Evolutionary conservation across 2,113 vertebrate species (phyloP).

Genomic region (Psilopsiagon aymara): DNA sequence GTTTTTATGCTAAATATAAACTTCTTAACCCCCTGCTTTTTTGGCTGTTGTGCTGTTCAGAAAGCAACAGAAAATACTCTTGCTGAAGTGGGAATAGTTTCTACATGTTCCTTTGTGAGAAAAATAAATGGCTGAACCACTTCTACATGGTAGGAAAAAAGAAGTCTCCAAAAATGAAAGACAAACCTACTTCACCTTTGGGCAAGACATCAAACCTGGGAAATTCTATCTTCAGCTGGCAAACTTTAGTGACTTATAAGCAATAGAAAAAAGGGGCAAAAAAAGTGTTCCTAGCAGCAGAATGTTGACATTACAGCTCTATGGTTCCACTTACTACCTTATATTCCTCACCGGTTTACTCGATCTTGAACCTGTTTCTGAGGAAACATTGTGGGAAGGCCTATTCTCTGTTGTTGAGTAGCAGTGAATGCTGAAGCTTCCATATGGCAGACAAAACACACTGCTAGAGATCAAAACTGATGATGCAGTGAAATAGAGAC

Average conservation of each 20-base stretch:
- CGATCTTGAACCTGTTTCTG: not conserved
- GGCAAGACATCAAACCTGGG: not conserved
- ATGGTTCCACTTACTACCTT: not conserved
- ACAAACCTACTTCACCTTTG: not conserved
- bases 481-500: not conserved
- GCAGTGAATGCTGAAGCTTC: not conserved
- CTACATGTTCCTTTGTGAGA: not conserved
- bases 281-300: not conserved
- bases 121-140: not conserved
- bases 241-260: not conserved
- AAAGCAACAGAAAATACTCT: not conserved
- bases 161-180: not conserved
- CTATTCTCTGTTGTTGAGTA: not conserved
- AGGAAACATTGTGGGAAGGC: not conserved
- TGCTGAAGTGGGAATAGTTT: not conserved
- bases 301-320: not conserved
- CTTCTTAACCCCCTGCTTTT: slow-evolving; percentile 18
- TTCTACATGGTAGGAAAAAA: not conserved
- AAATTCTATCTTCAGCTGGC: not conserved
- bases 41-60: not conserved
- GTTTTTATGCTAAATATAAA: slow-evolving; percentile 36
- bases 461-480: not conserved
- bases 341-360: not conserved
- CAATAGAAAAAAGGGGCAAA: not conserved
- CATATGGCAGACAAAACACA: not conserved